Evolutionary conservation across 2,888 invertebrate species (phyloP).

Genomic region (Diploptera punctata): DNA sequence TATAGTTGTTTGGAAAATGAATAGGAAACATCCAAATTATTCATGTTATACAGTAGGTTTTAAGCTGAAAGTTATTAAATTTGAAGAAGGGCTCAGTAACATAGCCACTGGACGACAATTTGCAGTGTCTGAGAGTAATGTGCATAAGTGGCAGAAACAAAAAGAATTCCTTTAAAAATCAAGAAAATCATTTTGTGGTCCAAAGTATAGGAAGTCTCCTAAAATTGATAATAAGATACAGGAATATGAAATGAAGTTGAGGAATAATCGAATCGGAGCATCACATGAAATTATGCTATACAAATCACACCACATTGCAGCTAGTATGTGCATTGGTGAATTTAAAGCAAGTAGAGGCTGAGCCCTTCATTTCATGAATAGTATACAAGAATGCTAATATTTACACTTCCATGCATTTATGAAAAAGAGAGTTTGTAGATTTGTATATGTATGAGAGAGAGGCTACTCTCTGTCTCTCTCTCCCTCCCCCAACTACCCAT

Average conservation of each 20-base stretch:
- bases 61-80: constrained; percentile 13
- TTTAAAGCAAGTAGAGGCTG: neutral
- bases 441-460: too few species aligned
- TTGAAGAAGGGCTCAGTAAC: neutral
- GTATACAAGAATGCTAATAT: too few species aligned
- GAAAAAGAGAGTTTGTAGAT: too few species aligned
- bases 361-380: neutral
- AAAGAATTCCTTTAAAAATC: neutral
- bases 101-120: neutral
- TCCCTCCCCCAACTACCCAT: too few species aligned
- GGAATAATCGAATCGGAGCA: neutral
- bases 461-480: too few species aligned
- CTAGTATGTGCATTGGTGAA: neutral
- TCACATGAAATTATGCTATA: neutral
- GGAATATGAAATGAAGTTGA: neutral
- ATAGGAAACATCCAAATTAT: too few species aligned
- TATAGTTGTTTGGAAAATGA: too few species aligned
- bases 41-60: constrained; percentile 7
- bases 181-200: neutral
- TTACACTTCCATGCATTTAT: too few species aligned
- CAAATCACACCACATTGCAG: neutral
- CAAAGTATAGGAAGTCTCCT: neutral
- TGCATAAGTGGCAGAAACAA: too few species aligned
- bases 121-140: neutral
- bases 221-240: neutral